Conservation (phyloP, 2,888 invertebrate species). For the Xestoiulus laeticollis region DNA sequence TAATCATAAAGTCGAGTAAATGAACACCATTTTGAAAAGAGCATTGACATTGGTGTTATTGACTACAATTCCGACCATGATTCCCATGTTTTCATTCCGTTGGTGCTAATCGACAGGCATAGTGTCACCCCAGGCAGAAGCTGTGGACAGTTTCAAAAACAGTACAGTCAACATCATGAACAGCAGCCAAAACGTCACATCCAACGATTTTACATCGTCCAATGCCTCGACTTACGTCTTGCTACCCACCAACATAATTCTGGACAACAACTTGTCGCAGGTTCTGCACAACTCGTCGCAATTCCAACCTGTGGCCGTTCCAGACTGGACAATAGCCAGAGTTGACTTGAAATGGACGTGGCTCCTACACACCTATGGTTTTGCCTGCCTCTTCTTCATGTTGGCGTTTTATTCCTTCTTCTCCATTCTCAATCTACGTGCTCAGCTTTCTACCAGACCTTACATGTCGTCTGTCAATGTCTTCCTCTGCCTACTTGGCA, state of each 20-base stretch:
- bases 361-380: slow-evolving; percentile 69
- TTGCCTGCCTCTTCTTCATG: slow-evolving; percentile 69
- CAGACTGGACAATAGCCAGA: slow-evolving; percentile 62
- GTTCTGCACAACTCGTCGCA: not conserved
- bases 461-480: slow-evolving; percentile 70
- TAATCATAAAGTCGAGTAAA: not conserved
- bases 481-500: slow-evolving; percentile 68
- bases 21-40: not conserved
- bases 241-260: not conserved
- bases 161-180: not conserved
- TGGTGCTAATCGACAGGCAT: not conserved
- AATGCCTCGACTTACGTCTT: slow-evolving; percentile 16
- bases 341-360: slow-evolving; percentile 67
- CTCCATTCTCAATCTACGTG: slow-evolving; percentile 69
- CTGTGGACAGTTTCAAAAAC: not conserved
- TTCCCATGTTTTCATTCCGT: not conserved
- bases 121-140: not conserved
- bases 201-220: not conserved
- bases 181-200: not conserved
- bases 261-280: not conserved
- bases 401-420: slow-evolving; percentile 70
- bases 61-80: not conserved
- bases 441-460: slow-evolving; percentile 68
- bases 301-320: slow-evolving; percentile 58
- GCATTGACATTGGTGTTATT: not conserved